These are phyloP conservation scores for Euborellia annulipes DNA, from an alignment of 1,140 invertebrate genomes.

Conservation along the genomic window DNA sequence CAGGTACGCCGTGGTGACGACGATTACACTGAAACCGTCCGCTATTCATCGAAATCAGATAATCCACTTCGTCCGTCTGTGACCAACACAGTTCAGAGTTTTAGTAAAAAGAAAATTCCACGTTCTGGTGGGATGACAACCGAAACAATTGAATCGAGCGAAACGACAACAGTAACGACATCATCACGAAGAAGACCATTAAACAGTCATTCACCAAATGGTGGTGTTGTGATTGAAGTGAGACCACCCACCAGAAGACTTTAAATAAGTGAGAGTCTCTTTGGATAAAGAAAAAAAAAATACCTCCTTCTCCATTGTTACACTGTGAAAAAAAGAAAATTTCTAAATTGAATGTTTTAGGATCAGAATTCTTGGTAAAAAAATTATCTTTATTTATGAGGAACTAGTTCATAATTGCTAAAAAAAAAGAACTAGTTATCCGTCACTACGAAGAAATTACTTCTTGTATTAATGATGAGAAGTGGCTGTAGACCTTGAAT, in stretches of 20 bases:
- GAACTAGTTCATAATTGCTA: too few species aligned
- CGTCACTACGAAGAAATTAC: too few species aligned
- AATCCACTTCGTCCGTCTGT: constrained; percentile 42
- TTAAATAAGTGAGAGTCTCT: too few species aligned
- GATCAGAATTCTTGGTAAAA: too few species aligned
- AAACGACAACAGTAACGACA: constrained; percentile 49
- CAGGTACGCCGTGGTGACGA: constrained; percentile 41
- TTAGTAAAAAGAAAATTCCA: constrained; percentile 46
- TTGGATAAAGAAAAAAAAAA: too few species aligned
- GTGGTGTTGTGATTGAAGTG: constrained; percentile 33
- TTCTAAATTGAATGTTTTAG: too few species aligned
- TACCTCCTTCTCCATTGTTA: too few species aligned
- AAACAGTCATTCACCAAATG: constrained; percentile 25
- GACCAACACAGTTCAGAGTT: constrained; percentile 47
- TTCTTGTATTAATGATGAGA: too few species aligned
- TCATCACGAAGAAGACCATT: constrained; percentile 33
- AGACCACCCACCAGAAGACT: constrained; percentile 8
- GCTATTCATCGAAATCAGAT: constrained; percentile 43
- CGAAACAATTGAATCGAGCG: constrained; percentile 48
- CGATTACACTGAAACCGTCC: constrained; percentile 50
- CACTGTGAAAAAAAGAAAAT: too few species aligned
- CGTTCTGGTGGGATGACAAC: constrained; percentile 37
- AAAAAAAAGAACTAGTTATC: too few species aligned
- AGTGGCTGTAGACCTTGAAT: too few species aligned
- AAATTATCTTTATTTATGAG: too few species aligned